Percentiles rank a stretch among this genome's conserved stretches.
Evolutionary conservation across 2,888 invertebrate species (phyloP).

Genomic region (Tenthredo distinguenda): DNA sequence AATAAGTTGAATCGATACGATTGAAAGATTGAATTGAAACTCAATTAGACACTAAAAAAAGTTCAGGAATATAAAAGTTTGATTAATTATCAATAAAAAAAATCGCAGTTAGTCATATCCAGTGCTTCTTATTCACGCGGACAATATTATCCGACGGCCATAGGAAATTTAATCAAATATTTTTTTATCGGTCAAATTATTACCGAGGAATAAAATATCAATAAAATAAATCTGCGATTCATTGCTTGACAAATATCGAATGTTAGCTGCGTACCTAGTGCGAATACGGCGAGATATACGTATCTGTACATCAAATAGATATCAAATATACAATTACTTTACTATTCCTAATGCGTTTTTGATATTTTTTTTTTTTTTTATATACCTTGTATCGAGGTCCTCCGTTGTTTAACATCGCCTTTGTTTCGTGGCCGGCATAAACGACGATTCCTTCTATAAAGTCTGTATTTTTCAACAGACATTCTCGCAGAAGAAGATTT

Average conservation of each 20-base stretch:
- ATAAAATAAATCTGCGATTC: background rate
- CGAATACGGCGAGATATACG: background rate
- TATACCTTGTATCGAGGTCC: constrained; percentile 85
- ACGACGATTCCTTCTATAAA: constrained; percentile 98
- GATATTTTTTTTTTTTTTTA: background rate
- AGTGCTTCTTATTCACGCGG: background rate
- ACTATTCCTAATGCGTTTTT: background rate
- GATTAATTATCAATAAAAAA: background rate
- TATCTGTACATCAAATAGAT: background rate
- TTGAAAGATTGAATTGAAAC: background rate
- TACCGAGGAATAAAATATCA: background rate
- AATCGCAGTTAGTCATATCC: background rate
- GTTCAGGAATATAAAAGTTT: background rate
- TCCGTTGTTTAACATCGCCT: constrained; percentile 98
- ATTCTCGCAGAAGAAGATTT: constrained; percentile 95
- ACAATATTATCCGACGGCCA: background rate
- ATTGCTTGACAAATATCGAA: constrained; percentile 2
- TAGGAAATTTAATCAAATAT: background rate
- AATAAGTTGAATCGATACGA: background rate
- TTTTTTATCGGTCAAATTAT: background rate
- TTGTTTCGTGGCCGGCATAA: constrained; percentile 98
- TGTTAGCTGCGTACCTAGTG: background rate
- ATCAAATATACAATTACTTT: background rate
- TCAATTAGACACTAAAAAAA: background rate
- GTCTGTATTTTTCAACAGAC: constrained; percentile 97